A percentile compares a stretch with the other conserved stretches of the same genome.
These are phyloP conservation scores for Stramonita haemastoma DNA, from an alignment of 2,888 invertebrate species.

Conservation along the genomic window DNA sequence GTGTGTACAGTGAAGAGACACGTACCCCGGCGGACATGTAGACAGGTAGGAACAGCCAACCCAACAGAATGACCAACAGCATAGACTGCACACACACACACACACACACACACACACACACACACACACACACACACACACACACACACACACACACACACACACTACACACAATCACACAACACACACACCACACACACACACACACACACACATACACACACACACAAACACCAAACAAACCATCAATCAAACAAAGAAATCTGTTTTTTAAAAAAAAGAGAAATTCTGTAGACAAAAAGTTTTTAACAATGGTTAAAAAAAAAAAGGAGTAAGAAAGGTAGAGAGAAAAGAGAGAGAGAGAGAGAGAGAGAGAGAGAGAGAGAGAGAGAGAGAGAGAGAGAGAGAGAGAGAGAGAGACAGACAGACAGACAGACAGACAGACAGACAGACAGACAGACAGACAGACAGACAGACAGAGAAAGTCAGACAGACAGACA, in stretches of 20 bases:
- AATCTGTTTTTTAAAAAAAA: too few species aligned
- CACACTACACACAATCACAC: not conserved
- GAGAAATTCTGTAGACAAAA: too few species aligned
- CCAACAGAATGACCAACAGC: slow-evolving; percentile 72
- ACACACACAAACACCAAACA: not conserved
- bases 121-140: slow-evolving; percentile 21
- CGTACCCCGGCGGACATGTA: slow-evolving; percentile 74
- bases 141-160: not conserved
- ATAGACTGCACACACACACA: slow-evolving; percentile 76
- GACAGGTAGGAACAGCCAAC: slow-evolving; percentile 75
- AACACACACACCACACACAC: not conserved
- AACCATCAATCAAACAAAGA: not conserved
- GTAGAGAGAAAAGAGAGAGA: not conserved
- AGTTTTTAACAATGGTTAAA: too few species aligned
- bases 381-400: not conserved
- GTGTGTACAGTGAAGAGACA: not conserved
- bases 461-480: too few species aligned
- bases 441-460: too few species aligned
- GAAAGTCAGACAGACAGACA: too few species aligned
- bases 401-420: too few species aligned
- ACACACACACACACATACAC: slow-evolving; percentile 18
- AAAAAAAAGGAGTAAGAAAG: too few species aligned
- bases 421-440: too few species aligned
- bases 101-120: not conserved
- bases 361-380: not conserved